Evolutionary conservation across 2,797 vertebrate genomes (phyloP).

Genomic region (Sebastes cheni): DNA sequence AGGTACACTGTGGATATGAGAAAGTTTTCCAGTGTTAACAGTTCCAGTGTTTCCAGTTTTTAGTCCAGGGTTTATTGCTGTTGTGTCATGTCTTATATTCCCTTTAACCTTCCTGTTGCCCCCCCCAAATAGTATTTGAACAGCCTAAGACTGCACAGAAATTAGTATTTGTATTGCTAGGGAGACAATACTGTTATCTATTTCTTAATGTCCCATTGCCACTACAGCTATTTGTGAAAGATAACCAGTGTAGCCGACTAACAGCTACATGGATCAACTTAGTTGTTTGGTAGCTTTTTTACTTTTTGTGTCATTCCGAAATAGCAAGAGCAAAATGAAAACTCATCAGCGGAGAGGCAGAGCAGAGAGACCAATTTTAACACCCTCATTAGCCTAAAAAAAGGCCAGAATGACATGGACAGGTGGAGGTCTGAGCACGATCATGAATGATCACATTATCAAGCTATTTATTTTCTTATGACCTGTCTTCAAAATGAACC

Average conservation of each 20-base stretch:
- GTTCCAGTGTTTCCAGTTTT: background rate
- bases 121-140: background rate
- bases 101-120: background rate
- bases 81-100: background rate
- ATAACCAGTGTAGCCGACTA: background rate
- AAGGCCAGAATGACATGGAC: background rate
- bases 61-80: background rate
- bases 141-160: background rate
- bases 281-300: background rate
- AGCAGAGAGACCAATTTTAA: background rate
- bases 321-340: background rate
- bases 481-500: background rate
- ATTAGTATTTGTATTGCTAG: background rate
- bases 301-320: background rate
- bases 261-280: background rate
- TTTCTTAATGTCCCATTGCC: constrained; percentile 13
- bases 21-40: constrained; percentile 7
- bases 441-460: background rate
- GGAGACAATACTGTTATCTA: background rate
- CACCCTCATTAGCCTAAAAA: background rate
- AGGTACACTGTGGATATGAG: background rate
- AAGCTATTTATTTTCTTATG: constrained; percentile 1
- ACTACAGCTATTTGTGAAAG: background rate
- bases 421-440: background rate
- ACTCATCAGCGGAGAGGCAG: background rate